Percentiles rank a stretch among this genome's conserved stretches.
phyloP scores from a whole-genome alignment of 2,888 invertebrate genomes.

The Trilocha varians region DNA sequence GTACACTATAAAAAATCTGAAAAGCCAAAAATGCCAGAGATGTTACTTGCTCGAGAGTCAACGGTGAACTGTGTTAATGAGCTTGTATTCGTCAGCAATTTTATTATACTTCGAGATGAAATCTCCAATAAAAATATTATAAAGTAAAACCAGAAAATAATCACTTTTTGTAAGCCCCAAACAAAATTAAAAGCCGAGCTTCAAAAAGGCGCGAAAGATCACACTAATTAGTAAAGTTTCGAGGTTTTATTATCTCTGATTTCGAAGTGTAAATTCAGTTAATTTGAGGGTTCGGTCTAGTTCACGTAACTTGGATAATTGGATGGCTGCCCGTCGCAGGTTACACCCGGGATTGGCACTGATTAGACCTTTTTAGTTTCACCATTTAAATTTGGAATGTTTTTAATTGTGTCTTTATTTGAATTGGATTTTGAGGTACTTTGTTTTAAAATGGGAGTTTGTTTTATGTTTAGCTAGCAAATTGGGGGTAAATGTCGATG shows the following conservation, averaged over 20 bases:
- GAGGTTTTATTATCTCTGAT: constrained; percentile 29
- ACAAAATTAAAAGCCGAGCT: not conserved
- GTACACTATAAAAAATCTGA: no score
- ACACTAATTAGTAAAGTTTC: not conserved
- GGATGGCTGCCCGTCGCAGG: not conserved
- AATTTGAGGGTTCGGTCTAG: not conserved
- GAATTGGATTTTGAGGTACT: not conserved
- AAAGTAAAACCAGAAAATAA: not conserved
- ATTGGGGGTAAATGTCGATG: no score
- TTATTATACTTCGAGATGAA: no score
- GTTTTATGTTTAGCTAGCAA: no score
- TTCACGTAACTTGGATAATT: not conserved
- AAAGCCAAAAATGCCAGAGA: no score
- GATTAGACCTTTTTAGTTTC: not conserved
- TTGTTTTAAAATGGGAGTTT: not conserved
- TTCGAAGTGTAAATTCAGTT: constrained; percentile 17
- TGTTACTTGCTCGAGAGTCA: no score
- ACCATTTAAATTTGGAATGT: not conserved
- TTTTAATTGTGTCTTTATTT: not conserved
- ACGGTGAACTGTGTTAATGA: no score
- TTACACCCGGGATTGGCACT: not conserved
- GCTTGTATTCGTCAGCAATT: no score
- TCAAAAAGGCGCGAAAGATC: not conserved
- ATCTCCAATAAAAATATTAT: not conserved
- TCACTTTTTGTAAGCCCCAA: not conserved